Percentiles rank a stretch among this genome's conserved stretches.
Evolutionary conservation across 1,140 invertebrate genomes (phyloP).

Genomic region (Cylas formicarius): DNA sequence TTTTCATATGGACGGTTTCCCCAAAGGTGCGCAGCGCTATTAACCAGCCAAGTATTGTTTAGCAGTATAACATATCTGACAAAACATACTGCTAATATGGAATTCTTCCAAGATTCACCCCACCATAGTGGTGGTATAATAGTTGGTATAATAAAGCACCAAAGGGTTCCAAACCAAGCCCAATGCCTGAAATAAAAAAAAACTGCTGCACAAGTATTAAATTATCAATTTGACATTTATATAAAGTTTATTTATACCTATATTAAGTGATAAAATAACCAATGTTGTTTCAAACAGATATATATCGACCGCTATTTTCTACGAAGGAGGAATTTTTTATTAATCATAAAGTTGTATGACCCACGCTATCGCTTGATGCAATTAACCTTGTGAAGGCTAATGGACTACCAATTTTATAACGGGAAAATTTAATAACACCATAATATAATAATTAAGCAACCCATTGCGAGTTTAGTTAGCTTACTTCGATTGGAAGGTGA

Average conservation of each 20-base stretch:
- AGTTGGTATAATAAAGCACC: slow-evolving; percentile 64
- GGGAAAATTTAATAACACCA: background rate
- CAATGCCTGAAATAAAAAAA: slow-evolving; percentile 56
- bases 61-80: slow-evolving; percentile 61
- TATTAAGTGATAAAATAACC: no score
- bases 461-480: background rate
- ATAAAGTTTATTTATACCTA: no score
- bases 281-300: no score
- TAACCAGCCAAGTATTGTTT: slow-evolving; percentile 83
- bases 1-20: slow-evolving; percentile 59
- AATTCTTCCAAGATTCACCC: slow-evolving; percentile 43
- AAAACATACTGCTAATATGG: slow-evolving; percentile 45
- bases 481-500: slow-evolving; percentile 56
- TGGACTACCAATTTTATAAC: background rate
- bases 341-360: no score
- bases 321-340: no score
- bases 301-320: no score
- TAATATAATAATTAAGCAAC: background rate
- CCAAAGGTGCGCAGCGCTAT: slow-evolving; percentile 77
- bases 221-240: no score
- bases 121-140: slow-evolving; percentile 47
- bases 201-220: no score
- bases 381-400: no score
- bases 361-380: no score
- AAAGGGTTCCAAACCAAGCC: slow-evolving; percentile 58